These are phyloP conservation scores for Biston stratarius DNA, from an alignment of 2,888 invertebrate genomes.

Conservation along the genomic window DNA sequence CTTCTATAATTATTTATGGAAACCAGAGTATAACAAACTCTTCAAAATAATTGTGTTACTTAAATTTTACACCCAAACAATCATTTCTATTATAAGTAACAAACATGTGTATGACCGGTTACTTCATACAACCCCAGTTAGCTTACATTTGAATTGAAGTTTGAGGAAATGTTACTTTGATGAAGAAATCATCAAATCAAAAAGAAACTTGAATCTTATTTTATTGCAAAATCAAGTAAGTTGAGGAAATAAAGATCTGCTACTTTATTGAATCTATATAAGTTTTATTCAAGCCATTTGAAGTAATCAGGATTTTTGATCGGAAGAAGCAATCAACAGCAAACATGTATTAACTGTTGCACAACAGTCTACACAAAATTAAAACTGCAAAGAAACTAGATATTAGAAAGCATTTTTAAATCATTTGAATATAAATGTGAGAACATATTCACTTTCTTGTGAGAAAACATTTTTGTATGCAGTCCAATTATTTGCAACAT, in stretches of 20 bases:
- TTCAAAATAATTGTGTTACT: conserved; percentile 18
- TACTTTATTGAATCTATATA: background rate
- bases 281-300: background rate
- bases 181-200: background rate
- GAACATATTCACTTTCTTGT: background rate
- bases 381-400: background rate
- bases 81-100: conserved; percentile 13
- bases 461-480: background rate
- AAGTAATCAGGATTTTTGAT: background rate
- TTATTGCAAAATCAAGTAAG: background rate
- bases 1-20: conserved; percentile 36
- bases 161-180: conserved; percentile 9
- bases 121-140: conserved; percentile 7
- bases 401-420: background rate
- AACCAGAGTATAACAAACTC: conserved; percentile 24
- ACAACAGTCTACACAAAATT: background rate
- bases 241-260: background rate
- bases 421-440: background rate
- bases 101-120: conserved; percentile 18
- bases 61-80: conserved; percentile 22
- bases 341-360: background rate
- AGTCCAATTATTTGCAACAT: background rate
- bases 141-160: conserved; percentile 15
- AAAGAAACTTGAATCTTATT: background rate
- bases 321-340: conserved; percentile 1